Evolutionary conservation across 1,140 invertebrate genomes (phyloP), one percentile per base, ranked within the genome.

Genomic region (Apocrypta bakeri): DNA sequence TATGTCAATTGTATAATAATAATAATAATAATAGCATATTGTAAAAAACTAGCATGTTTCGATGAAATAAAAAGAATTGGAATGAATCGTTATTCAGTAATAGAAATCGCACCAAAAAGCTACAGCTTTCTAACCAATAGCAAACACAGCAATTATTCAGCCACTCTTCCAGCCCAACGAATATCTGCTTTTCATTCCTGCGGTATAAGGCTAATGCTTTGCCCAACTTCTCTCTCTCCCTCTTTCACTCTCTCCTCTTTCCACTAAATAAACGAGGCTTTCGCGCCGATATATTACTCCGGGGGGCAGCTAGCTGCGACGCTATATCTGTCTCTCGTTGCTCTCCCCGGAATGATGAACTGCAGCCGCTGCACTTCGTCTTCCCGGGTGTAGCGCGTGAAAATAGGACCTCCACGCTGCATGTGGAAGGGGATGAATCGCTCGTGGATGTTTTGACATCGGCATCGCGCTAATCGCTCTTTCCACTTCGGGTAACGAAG

Each of bases 191-290:
- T 66, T 29, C 63, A 29, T 29, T 66, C 63, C 63, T 25, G 63
- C 63, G 63, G 63, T 66, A 66, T 27, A 29, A 66, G 63, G 27
- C 63, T 66, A 66, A 66, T 66, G 63, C 63, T 25, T 25, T 25
- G n/a, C 63, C 27, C 63, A 29, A 29, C 63, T 29, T 2, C 33
- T 37, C 33, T 37, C 33, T 37, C 33, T 37, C 33, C 9, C 33
- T 9, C 33, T 37, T 9, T 37, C 33, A 4, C 9, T 37, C 33
- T 37, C 33, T 37, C 14, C 48, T 56, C 48, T 56, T 56, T 56
- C 87, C 86, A 88, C 89, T 89, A 89, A 91, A 91, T 90, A 91
- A 92, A 92, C 91, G 90, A 89, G 87, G 90, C 90, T 91, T 90
- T 90, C 90, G 89, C 90, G 88, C 89, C 90, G 88, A 91, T 90